Base-by-base conservation (phyloP, 2,888 invertebrate genomes). In the Tetragonisca angustula region DNA sequence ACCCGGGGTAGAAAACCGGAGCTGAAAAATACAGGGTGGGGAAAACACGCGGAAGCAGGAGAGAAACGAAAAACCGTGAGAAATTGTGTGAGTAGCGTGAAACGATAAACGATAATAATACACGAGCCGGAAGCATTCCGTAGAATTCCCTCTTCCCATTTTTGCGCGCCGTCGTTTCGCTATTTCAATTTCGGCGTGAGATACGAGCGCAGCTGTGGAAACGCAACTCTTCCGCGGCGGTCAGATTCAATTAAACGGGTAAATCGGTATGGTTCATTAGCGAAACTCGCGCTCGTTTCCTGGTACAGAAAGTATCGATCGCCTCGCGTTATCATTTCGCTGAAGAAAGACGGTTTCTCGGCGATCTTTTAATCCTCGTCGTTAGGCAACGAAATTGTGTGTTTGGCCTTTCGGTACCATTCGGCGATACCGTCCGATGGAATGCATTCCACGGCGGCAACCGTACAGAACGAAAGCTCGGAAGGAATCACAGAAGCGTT, bases 401-500 rank as follows among this genome's bases (percentile, higher is more conserved):
- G 71, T 56, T 52, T 62, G 54, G 43, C 50, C 50, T 17, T 43
- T 9, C 56, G 27, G 13, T 67, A 71, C 54, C 52, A 15, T 15
- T 4, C n/a, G 71, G 61, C 43, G 43, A 36, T 59, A 59, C 32
- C n/a, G 2, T 5, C 13, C 27, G 17, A 36, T 43, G 24, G 67
- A 68, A 52, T 27, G 83, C 76, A 83, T 83, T 76, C 83, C 83
- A 19, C 3, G 19, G 62, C 24, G 52, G 62, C 82, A 83, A 68
- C 82, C 75, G 56, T 56, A 83, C 82, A 82, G 83, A 83, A 83
- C 83, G 76, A 76, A 81, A 83, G 82, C 74, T 75, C 61, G 27
- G 70, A 27, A 32, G 75, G 59, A 83, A 83, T 81, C 83, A 72
- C 82, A 83, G 83, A 54, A 83, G 83, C 83, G 83, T 83, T 83